Conservation (phyloP, 2,797 vertebrate genomes). For the Notolepis coatsorum region DNA sequence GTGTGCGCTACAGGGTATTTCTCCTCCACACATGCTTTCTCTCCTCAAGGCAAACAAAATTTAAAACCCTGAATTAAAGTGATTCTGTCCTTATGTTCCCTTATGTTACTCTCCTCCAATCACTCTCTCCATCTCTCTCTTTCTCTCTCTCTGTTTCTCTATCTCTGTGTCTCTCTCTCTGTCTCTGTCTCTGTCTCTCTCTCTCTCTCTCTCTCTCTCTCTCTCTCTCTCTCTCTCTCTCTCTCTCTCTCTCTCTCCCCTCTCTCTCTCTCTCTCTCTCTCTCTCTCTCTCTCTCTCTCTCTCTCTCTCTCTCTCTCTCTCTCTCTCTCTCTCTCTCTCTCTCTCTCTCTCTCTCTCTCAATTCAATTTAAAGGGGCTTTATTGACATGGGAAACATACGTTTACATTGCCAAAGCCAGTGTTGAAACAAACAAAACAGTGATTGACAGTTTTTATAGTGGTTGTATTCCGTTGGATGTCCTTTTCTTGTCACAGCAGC, state of each 20-base stretch:
- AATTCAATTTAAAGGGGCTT: no score
- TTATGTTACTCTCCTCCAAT: not conserved
- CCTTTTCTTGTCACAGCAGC: no score
- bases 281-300: slow-evolving; percentile 5
- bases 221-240: not conserved
- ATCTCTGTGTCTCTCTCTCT: no score
- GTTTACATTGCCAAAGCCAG: no score
- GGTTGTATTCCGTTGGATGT: no score
- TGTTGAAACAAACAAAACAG: no score
- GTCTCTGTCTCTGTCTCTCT: slow-evolving; percentile 34
- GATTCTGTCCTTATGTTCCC: slow-evolving; percentile 70
- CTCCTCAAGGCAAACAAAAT: slow-evolving; percentile 49
- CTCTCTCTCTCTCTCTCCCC: not conserved
- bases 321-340: slow-evolving; percentile 7
- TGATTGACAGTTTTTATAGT: no score
- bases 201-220: not conserved
- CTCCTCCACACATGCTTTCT: slow-evolving; percentile 62
- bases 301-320: slow-evolving; percentile 5
- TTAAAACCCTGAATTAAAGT: slow-evolving; percentile 51
- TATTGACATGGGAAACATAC: no score
- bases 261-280: not conserved
- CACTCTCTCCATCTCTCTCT: not conserved
- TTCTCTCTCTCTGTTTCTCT: slow-evolving; percentile 9
- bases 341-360: no score
- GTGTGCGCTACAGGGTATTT: slow-evolving; percentile 58